Percentiles rank a stretch among this genome's conserved stretches.
phyloP scores from a whole-genome alignment of 2,888 invertebrate species.

The Petrolisthes manimaculis region DNA sequence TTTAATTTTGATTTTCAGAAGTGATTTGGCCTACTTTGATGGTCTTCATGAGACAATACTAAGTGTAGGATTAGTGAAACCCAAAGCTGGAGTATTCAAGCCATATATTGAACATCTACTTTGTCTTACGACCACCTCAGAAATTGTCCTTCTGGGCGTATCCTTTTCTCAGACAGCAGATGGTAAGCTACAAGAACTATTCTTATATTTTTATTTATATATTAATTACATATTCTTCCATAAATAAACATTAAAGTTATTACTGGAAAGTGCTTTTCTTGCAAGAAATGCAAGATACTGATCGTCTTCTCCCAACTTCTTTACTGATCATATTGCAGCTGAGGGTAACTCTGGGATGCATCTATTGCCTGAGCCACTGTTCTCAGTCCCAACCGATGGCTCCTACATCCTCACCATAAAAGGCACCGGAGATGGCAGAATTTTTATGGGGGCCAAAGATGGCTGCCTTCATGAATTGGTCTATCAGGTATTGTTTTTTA shows the following conservation, averaged over 20 bases:
- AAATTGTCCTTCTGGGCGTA: slow-evolving; percentile 89
- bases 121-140: slow-evolving; percentile 92
- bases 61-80: slow-evolving; percentile 88
- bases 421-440: slow-evolving; percentile 85
- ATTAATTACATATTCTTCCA: slow-evolving; percentile 5
- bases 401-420: slow-evolving; percentile 85
- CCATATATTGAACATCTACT: slow-evolving; percentile 90
- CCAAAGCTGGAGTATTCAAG: slow-evolving; percentile 90
- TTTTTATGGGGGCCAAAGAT: slow-evolving; percentile 95
- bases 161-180: slow-evolving; percentile 70
- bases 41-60: slow-evolving; percentile 94
- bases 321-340: slow-evolving; percentile 25
- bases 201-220: neutral
- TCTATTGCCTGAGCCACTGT: slow-evolving; percentile 93
- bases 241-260: neutral
- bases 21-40: slow-evolving; percentile 96
- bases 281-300: neutral
- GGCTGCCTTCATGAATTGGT: slow-evolving; percentile 94
- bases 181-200: slow-evolving; percentile 28
- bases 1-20: slow-evolving; percentile 73
- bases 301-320: too few species aligned
- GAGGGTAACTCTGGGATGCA: slow-evolving; percentile 78
- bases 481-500: slow-evolving; percentile 76
- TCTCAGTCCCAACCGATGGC: slow-evolving; percentile 90
- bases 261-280: neutral